Base-by-base conservation (phyloP, 2,797 vertebrate species). In the Onychomys torridus region DNA sequence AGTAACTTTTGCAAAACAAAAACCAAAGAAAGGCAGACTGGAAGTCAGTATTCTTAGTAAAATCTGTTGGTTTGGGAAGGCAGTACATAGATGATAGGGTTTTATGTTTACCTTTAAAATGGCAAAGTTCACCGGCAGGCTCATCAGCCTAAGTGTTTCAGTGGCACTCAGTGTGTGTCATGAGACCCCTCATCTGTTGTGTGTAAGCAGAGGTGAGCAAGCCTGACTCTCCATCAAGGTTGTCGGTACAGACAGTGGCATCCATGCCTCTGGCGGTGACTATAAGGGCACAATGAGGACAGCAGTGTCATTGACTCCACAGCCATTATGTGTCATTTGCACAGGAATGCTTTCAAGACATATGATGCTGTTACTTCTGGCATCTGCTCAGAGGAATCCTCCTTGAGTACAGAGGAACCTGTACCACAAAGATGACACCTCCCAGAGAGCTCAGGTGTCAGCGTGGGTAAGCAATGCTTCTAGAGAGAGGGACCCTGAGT, bases 1-100 rank as follows among this genome's bases (percentile, higher is more conserved):
- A 89, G 40, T 55, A 76, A 34, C 84, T 86, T 90, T 93, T 89
- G 63, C 78, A 77, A 89, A 96, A 91, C 19, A 78, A 92, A 96
- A 91, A 61, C 1, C 67, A 93, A 94, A 93, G 29, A 82, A 94
- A 46, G 91, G 40, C 25, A 75, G 67, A 85, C 57, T 49, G 37
- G 65, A 95, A 95, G 55, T 27, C 76, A 95, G 46, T 89, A 81
- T 71, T 83, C 69, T 65, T 81, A 52, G 86, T 57, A 96, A 83
- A 3, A 57, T 27, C 32, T 2, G 49, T 73, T 67, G 37, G 16
- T 65, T 61, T 95, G 61, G n/a, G 34, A 55, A 77, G 19, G 32
- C 57, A 79, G n/a, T 21, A 3, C 32, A 43, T 29, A 92, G 92
- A 55, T 46, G 81, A 63, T 21, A 40, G 27, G 63, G 49, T 71